phyloP scores from a whole-genome alignment of 1,140 invertebrate species.

The Pararge aegeria region DNA sequence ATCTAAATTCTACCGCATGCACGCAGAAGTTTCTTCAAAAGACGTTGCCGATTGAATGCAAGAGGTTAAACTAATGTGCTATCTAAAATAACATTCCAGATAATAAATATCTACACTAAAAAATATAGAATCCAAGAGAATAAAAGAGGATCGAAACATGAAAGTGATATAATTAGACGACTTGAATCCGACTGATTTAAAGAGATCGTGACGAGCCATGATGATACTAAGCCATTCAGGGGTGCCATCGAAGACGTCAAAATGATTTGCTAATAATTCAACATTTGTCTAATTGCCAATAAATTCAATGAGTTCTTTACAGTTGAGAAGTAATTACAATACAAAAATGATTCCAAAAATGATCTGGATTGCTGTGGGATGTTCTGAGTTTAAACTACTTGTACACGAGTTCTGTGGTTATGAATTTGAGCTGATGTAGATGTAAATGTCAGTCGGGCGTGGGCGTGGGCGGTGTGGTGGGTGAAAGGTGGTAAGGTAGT shows the following conservation, averaged over 20 bases:
- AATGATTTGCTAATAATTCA: constrained; percentile 57
- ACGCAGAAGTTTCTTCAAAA: constrained; percentile 38
- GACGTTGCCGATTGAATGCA: constrained; percentile 54
- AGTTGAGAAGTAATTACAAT: constrained; percentile 42
- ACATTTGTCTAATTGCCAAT: constrained; percentile 61
- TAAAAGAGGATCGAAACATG: constrained; percentile 61
- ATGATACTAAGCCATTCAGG: constrained; percentile 77
- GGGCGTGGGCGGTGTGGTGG: constrained; percentile 30
- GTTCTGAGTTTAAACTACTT: constrained; percentile 15
- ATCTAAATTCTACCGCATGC: constrained; percentile 44
- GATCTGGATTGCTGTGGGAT: constrained; percentile 16
- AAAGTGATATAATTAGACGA: constrained; percentile 51
- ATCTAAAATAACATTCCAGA: constrained; percentile 63
- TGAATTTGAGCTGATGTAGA: constrained; percentile 44
- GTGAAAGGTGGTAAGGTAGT: constrained; percentile 36
- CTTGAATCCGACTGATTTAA: constrained; percentile 31
- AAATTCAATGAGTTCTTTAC: constrained; percentile 32
- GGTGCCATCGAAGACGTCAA: constrained; percentile 69
- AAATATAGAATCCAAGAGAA: constrained; percentile 55
- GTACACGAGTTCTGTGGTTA: constrained; percentile 29
- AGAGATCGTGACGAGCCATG: constrained; percentile 62
- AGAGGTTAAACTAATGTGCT: constrained; percentile 69
- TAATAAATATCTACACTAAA: constrained; percentile 57
- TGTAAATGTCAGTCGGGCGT: constrained; percentile 28
- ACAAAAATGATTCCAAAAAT: constrained; percentile 34